Base-by-base conservation (phyloP, 2,797 vertebrate species). In the Semaprochilodus insignis region DNA sequence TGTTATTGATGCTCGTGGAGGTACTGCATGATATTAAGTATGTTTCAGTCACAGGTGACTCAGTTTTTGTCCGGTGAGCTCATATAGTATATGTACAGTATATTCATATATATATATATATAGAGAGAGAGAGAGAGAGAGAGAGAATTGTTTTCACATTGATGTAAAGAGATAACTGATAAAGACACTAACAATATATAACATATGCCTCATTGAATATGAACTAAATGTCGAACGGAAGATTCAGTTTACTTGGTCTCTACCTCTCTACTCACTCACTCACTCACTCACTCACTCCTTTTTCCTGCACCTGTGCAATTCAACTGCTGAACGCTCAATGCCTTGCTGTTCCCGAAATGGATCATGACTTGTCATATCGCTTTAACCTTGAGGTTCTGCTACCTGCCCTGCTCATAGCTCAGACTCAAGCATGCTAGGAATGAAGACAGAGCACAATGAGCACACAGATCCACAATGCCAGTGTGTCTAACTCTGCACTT, bases 391-490 rank as follows among this genome's bases (percentile, higher is more conserved):
- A 81, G 36, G 31, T 44, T 81, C 14, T 78, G 67, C 34, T 75
- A 74, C 72, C 78, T 83, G 72, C 25, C 17, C 62, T 78, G 69
- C 66, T 83, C 65, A 83, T 54, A 81, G 59, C 78, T 73, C 69
- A 67, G 70, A 65, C 34, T 6, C 54, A 62, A 54, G 72, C 23
- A 81, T 79, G 81, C 48, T 54, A 85, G 81, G 85, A 86, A 86
- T 88, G 83, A 54, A 77, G 55, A 55, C 72, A 63, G 72, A 62
- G 74, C 76, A 78, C 77, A 88, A 83, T 77, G 76, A 70, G 77
- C 77, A 70, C 83, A 76, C 15, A 72, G 40, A 81, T 59, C 34
- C 23, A 62, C 34, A 59, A 52, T 31, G 54, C 48, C 65, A n/a
- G 48, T 57, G 40, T 62, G 74, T 69, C 51, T 62, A 44, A 44